phyloP scores from a whole-genome alignment of 1,140 invertebrate species.

The Acromyrmex heyeri region DNA sequence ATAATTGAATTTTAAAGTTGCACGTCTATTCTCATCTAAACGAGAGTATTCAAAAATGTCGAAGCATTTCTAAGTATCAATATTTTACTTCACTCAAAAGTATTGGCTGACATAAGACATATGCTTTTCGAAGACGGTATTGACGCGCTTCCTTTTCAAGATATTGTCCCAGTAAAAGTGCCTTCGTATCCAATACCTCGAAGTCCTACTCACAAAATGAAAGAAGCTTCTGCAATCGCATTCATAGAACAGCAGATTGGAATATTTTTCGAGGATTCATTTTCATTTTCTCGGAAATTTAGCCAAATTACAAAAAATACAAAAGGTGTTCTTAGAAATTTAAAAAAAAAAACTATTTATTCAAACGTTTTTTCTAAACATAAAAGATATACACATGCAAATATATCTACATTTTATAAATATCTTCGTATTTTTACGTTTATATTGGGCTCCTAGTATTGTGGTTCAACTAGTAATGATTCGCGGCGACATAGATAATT shows the following conservation, averaged over 20 bases:
- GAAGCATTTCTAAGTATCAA: conserved; percentile 19
- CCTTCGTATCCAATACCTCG: conserved; percentile 31
- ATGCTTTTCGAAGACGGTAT: conserved; percentile 41
- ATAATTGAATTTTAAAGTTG: conserved; percentile 25
- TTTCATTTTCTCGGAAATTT: conserved; percentile 20
- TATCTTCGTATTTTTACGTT: too few species aligned
- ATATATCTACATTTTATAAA: too few species aligned
- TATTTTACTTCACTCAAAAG: conserved; percentile 41
- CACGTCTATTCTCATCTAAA: background rate
- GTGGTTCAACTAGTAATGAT: too few species aligned
- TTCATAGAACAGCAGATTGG: background rate
- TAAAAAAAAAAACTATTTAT: too few species aligned
- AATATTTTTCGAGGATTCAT: background rate
- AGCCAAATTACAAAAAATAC: background rate
- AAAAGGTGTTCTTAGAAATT: background rate
- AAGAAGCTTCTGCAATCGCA: background rate
- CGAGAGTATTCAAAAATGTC: conserved; percentile 17
- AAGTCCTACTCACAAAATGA: conserved; percentile 8
- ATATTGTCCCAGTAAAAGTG: conserved; percentile 21
- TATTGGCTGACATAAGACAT: conserved; percentile 35
- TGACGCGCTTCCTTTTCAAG: conserved; percentile 16
- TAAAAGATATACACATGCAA: too few species aligned
- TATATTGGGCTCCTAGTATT: too few species aligned
- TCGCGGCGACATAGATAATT: too few species aligned
- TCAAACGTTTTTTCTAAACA: too few species aligned